Evolutionary conservation across 2,797 vertebrate genomes (phyloP).

Genomic region (Melanotaenia parkinsoni): DNA sequence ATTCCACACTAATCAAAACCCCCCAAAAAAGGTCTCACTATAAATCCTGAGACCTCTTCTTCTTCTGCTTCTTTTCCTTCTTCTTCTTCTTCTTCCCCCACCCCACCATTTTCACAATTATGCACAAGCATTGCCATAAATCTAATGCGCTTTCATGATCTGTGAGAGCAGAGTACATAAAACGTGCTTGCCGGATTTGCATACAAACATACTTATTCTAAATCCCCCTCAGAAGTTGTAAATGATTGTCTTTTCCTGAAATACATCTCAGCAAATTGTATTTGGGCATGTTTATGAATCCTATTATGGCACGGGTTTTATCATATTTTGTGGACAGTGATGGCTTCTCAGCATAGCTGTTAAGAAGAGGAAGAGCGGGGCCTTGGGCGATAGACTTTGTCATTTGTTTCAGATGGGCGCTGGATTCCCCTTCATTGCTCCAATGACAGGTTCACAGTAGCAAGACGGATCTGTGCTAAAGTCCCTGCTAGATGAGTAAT

Average conservation of each 20-base stretch:
- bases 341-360: conserved; percentile 89
- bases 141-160: conserved; percentile 95
- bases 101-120: conserved; percentile 83
- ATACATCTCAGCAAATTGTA: conserved; percentile 98
- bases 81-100: conserved; percentile 43
- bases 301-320: conserved; percentile 94
- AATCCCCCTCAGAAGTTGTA: conserved; percentile 94
- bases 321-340: conserved; percentile 92
- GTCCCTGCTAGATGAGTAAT: conserved; percentile 78
- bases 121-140: conserved; percentile 89
- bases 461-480: conserved; percentile 81
- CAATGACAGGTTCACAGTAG: conserved; percentile 80
- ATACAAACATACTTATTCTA: conserved; percentile 93
- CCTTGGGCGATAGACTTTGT: conserved; percentile 91
- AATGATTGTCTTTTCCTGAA: conserved; percentile 97
- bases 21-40: conserved; percentile 82
- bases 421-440: conserved; percentile 82
- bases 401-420: conserved; percentile 87
- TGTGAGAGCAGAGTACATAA: conserved; percentile 93
- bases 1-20: conserved; percentile 85
- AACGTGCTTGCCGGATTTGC: conserved; percentile 90
- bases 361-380: conserved; percentile 83
- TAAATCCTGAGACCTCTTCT: conserved; percentile 85
- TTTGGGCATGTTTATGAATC: conserved; percentile 97
- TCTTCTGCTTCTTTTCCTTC: conserved; percentile 55